Conservation (phyloP, 1,140 invertebrate genomes). For the Zaprionus nigranus region DNA sequence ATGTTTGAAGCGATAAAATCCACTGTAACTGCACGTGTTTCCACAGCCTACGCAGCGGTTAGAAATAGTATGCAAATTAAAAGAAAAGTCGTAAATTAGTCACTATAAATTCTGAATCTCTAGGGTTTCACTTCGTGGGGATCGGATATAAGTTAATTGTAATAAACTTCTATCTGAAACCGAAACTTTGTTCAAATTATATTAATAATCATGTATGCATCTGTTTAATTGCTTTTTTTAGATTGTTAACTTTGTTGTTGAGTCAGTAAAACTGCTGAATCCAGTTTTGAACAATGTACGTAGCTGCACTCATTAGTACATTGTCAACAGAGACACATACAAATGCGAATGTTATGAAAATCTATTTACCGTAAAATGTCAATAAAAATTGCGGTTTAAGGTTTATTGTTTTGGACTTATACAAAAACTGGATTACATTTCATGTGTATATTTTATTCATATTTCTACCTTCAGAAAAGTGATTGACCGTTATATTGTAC, state of each 20-base stretch:
- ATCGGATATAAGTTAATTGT: neutral
- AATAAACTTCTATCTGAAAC: neutral
- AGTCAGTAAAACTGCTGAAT: constrained; percentile 5
- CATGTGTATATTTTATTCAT: neutral
- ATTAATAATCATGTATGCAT: constrained; percentile 9
- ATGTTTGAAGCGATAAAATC: neutral
- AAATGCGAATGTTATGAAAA: neutral
- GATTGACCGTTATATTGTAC: neutral
- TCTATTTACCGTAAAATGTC: neutral
- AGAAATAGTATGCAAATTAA: neutral
- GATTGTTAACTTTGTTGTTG: constrained; percentile 16
- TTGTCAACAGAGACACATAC: neutral
- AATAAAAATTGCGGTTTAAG: neutral
- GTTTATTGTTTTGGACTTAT: neutral
- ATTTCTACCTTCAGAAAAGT: neutral
- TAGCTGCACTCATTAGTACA: neutral
- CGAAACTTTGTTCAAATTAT: neutral
- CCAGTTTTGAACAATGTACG: constrained; percentile 13
- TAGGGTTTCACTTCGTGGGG: neutral
- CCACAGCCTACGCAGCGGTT: neutral
- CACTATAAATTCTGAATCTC: neutral
- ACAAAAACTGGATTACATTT: neutral
- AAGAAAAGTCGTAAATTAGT: constrained; percentile 1
- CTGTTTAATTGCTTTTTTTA: constrained; percentile 20
- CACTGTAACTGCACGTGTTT: neutral